Percentiles rank a stretch among this genome's conserved stretches.
phyloP scores from a whole-genome alignment of 1,140 invertebrate genomes.

The Camponotus vicinus region DNA sequence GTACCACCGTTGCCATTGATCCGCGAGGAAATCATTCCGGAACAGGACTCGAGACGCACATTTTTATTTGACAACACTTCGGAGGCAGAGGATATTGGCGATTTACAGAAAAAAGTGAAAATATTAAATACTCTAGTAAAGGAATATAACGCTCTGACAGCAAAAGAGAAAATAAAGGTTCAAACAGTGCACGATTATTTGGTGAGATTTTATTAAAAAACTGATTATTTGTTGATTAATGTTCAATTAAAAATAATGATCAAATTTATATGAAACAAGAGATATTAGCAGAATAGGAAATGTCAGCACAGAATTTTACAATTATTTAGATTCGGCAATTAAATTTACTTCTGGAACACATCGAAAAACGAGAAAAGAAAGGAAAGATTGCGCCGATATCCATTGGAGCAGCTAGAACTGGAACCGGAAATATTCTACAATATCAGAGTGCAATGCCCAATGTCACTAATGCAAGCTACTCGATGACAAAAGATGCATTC shows the following conservation, averaged over 20 bases:
- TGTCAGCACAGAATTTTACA: background rate
- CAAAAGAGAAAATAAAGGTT: slow-evolving; percentile 74
- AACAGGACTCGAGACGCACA: slow-evolving; percentile 43
- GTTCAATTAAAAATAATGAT: background rate
- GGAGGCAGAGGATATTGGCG: slow-evolving; percentile 20
- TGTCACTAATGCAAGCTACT: slow-evolving; percentile 30
- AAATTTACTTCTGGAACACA: slow-evolving; percentile 66
- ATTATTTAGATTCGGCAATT: slow-evolving; percentile 65
- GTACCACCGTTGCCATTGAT: slow-evolving; percentile 49
- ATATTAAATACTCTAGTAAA: slow-evolving; percentile 73
- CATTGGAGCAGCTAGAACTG: background rate
- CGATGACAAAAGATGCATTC: slow-evolving; percentile 1
- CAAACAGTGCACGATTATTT: slow-evolving; percentile 76
- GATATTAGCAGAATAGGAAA: background rate
- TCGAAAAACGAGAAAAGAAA: slow-evolving; percentile 66
- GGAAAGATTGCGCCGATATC: background rate
- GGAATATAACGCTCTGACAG: slow-evolving; percentile 69
- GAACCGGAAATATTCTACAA: slow-evolving; percentile 4
- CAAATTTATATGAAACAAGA: background rate
- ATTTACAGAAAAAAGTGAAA: slow-evolving; percentile 70
- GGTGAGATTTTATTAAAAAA: slow-evolving; percentile 56
- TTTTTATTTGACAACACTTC: slow-evolving; percentile 64
- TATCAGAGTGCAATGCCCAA: slow-evolving; percentile 51
- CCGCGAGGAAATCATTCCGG: background rate
- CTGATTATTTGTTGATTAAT: background rate